Base-by-base conservation (phyloP, 2,797 vertebrate genomes). In the Falco rusticolus region DNA sequence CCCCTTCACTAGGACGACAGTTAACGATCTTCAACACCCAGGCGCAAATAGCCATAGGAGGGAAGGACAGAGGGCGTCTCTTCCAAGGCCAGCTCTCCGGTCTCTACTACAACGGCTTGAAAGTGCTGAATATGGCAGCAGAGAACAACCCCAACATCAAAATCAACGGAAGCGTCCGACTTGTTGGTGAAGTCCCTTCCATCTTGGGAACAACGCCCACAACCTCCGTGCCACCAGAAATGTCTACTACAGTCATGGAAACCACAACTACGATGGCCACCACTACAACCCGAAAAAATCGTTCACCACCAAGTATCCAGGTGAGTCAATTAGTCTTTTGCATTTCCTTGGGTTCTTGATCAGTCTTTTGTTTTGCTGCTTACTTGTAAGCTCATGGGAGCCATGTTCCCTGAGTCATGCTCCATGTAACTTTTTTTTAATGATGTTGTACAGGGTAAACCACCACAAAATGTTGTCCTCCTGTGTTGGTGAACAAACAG, bases 21-120 rank as follows among this genome's bases (percentile, higher is more conserved):
- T 97, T 99, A 97, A 99, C 99, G 78, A 99, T 99, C 98, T 99
- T 99, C 99, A 99, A 99, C 99, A 99, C 99, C 97, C 99, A 99
- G 98, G 99, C 99, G 80, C 98, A 99, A 95, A 99, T 99, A 96
- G 98, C 98, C 79, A 99, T 99, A 43, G 99, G 99, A 56, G 99
- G 99, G 93, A 98, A 98, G 74, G 99, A 99, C 97, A 99, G 98
- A 93, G 98, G 98, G 60, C 98, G 99, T 90, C 99, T 99, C 47
- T 99, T 99, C 97, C 99, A 99, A 98, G 99, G 99, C 77, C 99
- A 99, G 89, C 98, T 99, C 61, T 99, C 99, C 51, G 99, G 99
- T 88, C 99, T 99, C 84, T 99, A 99, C 98, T 99, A 99, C 97
- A 99, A 99, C 81, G 99, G 99, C 88, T 98, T 99, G 45, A 99